A percentile compares a stretch with the other conserved stretches of the same genome.
Evolutionary conservation across 1,140 invertebrate genomes (phyloP).

Genomic region (Diorhabda carinulata): DNA sequence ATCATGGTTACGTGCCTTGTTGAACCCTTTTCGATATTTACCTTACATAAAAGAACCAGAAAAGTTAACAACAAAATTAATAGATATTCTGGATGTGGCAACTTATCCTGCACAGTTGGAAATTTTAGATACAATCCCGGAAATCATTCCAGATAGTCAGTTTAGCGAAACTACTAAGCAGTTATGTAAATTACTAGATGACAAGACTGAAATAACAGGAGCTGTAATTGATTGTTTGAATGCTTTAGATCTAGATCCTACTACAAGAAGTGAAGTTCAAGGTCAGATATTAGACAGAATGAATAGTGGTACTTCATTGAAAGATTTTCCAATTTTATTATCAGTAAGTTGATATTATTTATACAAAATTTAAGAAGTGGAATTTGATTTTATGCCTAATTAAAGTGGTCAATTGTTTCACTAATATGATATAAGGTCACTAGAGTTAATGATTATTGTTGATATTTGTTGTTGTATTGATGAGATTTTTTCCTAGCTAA

Average conservation of each 20-base stretch:
- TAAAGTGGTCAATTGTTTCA: too few species aligned
- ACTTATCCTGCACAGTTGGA: conserved; percentile 38
- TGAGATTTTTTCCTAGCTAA: too few species aligned
- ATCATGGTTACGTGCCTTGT: conserved; percentile 31
- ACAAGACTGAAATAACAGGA: conserved; percentile 33
- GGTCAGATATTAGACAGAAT: conserved; percentile 36
- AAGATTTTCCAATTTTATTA: conserved; percentile 39
- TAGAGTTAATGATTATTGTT: too few species aligned
- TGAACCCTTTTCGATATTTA: conserved; percentile 39
- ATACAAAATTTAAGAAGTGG: too few species aligned
- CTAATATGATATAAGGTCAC: too few species aligned
- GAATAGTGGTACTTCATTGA: conserved; percentile 24
- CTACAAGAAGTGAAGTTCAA: conserved; percentile 32
- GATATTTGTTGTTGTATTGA: too few species aligned
- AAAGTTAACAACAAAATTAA: conserved; percentile 31
- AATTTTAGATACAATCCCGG: conserved; percentile 42
- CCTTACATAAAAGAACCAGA: conserved; percentile 37
- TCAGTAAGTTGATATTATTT: conserved; percentile 6
- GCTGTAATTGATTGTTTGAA: conserved; percentile 43
- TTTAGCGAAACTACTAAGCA: conserved; percentile 35
- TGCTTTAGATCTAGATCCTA: conserved; percentile 34
- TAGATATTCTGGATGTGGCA: conserved; percentile 42
- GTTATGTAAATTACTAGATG: conserved; percentile 35
- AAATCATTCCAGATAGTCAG: conserved; percentile 40
- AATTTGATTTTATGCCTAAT: too few species aligned